These are phyloP conservation scores for Antennarius striatus DNA, from an alignment of 2,113 vertebrate genomes.

Conservation along the genomic window DNA sequence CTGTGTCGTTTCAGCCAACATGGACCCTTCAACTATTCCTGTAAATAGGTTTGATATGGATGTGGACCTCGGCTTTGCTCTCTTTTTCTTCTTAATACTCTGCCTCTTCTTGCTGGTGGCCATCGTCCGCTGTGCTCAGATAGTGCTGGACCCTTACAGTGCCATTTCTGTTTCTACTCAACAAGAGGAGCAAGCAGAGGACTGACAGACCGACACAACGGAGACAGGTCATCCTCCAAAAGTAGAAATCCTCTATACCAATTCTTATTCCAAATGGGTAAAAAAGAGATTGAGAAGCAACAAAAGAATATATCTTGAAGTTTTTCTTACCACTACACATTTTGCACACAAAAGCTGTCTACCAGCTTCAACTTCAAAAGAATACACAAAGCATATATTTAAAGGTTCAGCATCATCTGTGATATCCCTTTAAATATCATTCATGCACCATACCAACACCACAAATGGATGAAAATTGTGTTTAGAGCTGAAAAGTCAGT, in stretches of 20 bases:
- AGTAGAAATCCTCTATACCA: background rate
- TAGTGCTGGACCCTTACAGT: conserved; percentile 83
- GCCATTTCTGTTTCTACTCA: conserved; percentile 70
- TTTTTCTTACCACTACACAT: background rate
- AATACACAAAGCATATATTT: conserved; percentile 15
- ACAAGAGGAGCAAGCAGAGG: conserved; percentile 73
- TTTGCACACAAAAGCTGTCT: background rate
- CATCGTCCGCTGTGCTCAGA: conserved; percentile 78
- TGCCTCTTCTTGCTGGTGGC: conserved; percentile 79
- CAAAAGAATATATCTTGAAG: too few species aligned
- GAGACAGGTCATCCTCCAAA: too few species aligned
- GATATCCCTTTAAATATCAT: too few species aligned
- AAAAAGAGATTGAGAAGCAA: background rate
- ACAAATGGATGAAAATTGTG: too few species aligned
- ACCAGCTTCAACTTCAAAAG: conserved; percentile 1
- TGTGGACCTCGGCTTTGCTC: conserved; percentile 80
- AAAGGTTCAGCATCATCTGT: too few species aligned
- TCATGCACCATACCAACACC: too few species aligned
- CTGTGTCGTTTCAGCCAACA: conserved; percentile 24
- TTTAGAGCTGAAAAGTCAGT: too few species aligned
- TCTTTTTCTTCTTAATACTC: conserved; percentile 82
- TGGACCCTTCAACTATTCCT: conserved; percentile 56
- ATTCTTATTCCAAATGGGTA: background rate
- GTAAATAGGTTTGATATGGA: conserved; percentile 65
- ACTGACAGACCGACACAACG: conserved; percentile 29